These are phyloP conservation scores for Chaenocephalus aceratus DNA, from an alignment of 2,113 vertebrate genomes.

Conservation along the genomic window DNA sequence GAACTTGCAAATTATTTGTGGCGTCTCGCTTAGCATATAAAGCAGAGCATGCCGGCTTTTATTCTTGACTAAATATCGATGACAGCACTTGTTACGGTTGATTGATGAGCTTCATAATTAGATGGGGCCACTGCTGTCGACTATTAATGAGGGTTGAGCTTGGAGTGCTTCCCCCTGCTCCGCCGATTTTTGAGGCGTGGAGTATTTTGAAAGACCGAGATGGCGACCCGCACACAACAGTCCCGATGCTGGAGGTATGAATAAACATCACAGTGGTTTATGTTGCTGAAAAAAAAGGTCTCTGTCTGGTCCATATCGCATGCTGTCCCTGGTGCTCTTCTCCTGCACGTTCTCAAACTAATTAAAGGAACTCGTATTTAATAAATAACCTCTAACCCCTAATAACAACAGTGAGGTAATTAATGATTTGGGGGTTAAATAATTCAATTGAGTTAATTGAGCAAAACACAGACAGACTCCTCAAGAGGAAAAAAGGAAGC, in stretches of 20 bases:
- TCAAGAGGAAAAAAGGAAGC: neutral
- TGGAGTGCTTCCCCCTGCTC: constrained; percentile 60
- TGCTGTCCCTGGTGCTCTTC: neutral
- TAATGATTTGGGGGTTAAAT: constrained; percentile 23
- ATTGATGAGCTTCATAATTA: constrained; percentile 92
- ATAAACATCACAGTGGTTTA: constrained; percentile 38
- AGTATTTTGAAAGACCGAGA: constrained; percentile 42
- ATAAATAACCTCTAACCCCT: constrained; percentile 4
- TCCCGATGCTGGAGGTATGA: constrained; percentile 39
- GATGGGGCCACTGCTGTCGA: constrained; percentile 82
- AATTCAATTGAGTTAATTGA: neutral
- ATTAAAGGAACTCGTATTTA: constrained; percentile 8
- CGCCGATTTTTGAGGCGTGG: constrained; percentile 47
- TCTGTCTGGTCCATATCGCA: neutral
- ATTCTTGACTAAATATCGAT: constrained; percentile 90
- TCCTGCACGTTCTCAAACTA: constrained; percentile 10
- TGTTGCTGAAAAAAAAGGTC: constrained; percentile 26
- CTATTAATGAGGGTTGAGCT: constrained; percentile 82
- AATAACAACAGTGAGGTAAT: neutral
- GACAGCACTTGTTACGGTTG: constrained; percentile 92
- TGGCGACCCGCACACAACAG: constrained; percentile 28
- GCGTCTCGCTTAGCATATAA: constrained; percentile 91
- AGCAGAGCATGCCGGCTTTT: constrained; percentile 85
- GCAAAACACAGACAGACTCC: neutral
- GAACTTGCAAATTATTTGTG: constrained; percentile 91